Evolutionary conservation across 2,797 vertebrate genomes (phyloP), one percentile per base, ranked within the genome.

Genomic region (Malacoraja senta): DNA sequence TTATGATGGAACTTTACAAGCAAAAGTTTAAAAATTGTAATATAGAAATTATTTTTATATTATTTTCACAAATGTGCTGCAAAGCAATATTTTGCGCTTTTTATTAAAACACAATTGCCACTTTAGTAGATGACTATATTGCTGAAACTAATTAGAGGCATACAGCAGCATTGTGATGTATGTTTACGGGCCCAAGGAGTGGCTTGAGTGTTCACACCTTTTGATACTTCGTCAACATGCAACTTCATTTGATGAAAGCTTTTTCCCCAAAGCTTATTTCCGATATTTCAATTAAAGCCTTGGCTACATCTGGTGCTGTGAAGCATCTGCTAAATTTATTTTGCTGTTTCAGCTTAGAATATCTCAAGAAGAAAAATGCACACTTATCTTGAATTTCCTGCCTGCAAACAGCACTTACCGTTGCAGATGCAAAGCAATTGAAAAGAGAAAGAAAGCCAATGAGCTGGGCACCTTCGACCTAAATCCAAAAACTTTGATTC

Each of bases 1-100:
- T 96, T 96, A 93, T 35, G 93, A 95, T 96, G 95, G 95, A 95
- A 96, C 95, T 97, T 96, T 96, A 96, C 94, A 96, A 96, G 95
- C 96, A 96, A 96, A 96, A 94, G 96, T 96, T 95, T 44, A 74
- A 88, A 96, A 97, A 96, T 94, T 96, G 95, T 96, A 96, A 96
- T 96, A 96, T 96, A 97, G 96, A 97, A 96, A 96, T 97, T 97
- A 97, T 97, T 97, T 97, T 97, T 97, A 95, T 97, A 97, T 97
- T 95, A 95, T 96, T 97, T 97, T 96, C 95, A 95, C 96, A 96
- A 74, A 96, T 95, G 95, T 61, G 95, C 95, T 96, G 94, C 94
- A 96, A 96, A 97, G 96, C 96, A 96, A 96, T 97, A 96, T 96
- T 96, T 96, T 96, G 95, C 95, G 93, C 95, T 95, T 96, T 94